Base-by-base conservation (phyloP, 92 coral and sea anemone genomes). In the Actinostola sp. region DNA sequence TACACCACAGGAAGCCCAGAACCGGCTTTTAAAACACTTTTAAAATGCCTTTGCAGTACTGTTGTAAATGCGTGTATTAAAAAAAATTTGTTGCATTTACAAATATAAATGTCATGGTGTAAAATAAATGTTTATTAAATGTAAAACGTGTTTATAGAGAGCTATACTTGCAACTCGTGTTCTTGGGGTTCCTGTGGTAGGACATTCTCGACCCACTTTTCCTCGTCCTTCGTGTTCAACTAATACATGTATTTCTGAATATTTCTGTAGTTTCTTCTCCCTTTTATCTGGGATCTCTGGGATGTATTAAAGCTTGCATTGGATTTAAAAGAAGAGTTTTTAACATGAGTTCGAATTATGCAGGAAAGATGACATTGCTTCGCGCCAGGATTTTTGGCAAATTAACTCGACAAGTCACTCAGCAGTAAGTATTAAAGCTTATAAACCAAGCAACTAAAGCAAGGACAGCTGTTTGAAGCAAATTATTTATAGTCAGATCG, bases 311-410 rank as follows among this genome's bases (percentile, higher is more conserved):
- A 43, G n/a, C 49, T 68, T n/a, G 34, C 15, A 36, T 33, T 28
- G 55, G 26, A 14, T 5, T 25, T 13, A 29, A 25, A 24, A 45
- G 23, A 31, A 41, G 13, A 9, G 32, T 36, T 11, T 21, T 50
- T 32, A 76, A 72, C 9, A 94, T 94, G 98, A 94, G 97, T 43
- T 73, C 91, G 46, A 91, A 85, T 63, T 94, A 94, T 73, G 84
- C 82, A 17, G 82, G 98, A 61, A 94, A 82, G 75, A 94, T 94
- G 97, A 90, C 93, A 28, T 84, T 94, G 59, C 81, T 94, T 58
- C 88, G 86, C 44, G 97, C 98, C 13, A 88, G 98, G 79, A 94
- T 94, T 65, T 94, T 94, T 85, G 98, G 98, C 48, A 86, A 88
- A 67, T 74, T 94, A 36, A 89, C 93, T 6, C 88, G 98, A 55